Evolutionary conservation across 2,797 vertebrate species (phyloP).

Genomic region (Spizella passerina): DNA sequence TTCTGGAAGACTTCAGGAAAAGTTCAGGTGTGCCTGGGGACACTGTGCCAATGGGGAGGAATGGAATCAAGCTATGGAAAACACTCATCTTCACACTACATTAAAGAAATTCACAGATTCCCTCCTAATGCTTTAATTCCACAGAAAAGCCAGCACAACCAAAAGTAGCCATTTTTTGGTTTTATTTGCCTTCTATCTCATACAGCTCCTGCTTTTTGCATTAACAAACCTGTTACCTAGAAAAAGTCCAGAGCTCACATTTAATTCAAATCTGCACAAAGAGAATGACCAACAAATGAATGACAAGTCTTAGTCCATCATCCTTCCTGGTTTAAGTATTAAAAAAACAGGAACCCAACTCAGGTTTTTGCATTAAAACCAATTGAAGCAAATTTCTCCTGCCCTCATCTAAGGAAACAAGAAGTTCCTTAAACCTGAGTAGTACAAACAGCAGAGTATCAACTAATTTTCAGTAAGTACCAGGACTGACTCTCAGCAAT

Average conservation of each 20-base stretch:
- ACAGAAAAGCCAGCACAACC: background rate
- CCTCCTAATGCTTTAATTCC: background rate
- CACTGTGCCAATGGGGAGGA: background rate
- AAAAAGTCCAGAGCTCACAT: background rate
- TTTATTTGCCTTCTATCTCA: background rate
- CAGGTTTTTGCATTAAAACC: background rate
- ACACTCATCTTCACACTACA: fast-evolving
- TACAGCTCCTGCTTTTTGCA: background rate
- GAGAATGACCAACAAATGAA: background rate
- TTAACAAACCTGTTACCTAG: background rate
- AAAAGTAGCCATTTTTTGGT: fast-evolving
- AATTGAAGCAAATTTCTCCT: background rate
- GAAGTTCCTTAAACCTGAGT: background rate
- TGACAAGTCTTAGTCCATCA: background rate
- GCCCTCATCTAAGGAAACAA: background rate
- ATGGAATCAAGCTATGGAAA: background rate
- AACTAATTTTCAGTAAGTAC: fast-evolving
- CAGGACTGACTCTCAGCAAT: background rate
- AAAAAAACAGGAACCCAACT: background rate
- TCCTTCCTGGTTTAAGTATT: background rate
- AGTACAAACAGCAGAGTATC: background rate
- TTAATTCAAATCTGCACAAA: background rate
- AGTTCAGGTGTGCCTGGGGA: background rate
- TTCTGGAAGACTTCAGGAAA: background rate
- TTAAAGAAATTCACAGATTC: background rate